Evolutionary conservation across 2,797 vertebrate genomes (phyloP).

Genomic region (Brachymystax lenok): DNA sequence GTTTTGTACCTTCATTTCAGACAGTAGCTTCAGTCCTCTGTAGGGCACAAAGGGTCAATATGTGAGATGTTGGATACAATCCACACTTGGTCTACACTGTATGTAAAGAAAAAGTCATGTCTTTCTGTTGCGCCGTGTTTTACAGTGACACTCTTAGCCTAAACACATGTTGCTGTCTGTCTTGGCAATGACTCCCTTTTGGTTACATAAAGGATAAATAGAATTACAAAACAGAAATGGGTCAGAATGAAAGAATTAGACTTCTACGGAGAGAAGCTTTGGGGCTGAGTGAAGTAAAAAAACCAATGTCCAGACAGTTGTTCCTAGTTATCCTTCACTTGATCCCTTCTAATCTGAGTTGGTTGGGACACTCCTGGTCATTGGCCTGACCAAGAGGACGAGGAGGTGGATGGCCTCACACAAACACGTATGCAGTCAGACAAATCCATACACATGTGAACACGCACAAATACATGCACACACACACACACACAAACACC

Average conservation of each 20-base stretch:
- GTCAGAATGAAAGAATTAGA: background rate
- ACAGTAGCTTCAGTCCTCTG: too few relatives aligned
- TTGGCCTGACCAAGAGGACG: background rate
- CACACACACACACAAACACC: background rate
- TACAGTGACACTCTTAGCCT: background rate
- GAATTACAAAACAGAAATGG: constrained; percentile 1
- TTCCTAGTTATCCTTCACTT: background rate
- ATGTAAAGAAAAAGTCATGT: background rate
- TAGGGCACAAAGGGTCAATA: too few relatives aligned
- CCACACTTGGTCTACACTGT: too few relatives aligned
- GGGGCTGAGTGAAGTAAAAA: background rate
- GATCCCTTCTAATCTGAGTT: background rate
- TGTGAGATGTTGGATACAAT: too few relatives aligned
- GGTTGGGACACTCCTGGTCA: background rate
- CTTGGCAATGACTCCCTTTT: background rate
- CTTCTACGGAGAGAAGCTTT: background rate
- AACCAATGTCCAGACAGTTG: background rate
- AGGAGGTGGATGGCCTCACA: background rate
- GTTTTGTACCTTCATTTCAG: too few relatives aligned
- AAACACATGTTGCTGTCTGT: background rate
- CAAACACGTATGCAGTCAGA: background rate
- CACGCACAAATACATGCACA: background rate
- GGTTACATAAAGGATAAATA: constrained; percentile 4
- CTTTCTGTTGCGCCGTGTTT: background rate
- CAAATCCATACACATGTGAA: too few relatives aligned